These are phyloP conservation scores for Drusus annulatus DNA, from an alignment of 1,140 invertebrate genomes.

Conservation along the genomic window DNA sequence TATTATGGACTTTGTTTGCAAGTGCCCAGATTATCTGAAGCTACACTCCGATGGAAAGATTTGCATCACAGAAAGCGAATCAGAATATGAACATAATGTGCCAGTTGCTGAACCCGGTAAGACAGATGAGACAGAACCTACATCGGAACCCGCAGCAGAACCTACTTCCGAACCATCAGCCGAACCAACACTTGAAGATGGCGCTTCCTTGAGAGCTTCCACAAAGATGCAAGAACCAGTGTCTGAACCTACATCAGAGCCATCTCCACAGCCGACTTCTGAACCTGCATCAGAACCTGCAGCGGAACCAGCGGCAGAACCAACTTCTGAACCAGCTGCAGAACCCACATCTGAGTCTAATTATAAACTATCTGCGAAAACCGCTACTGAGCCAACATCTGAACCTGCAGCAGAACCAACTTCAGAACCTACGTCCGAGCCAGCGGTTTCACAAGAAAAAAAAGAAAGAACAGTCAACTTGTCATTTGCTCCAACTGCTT, in stretches of 20 bases:
- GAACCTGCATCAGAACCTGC: slow-evolving; percentile 61
- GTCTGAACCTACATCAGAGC: slow-evolving; percentile 61
- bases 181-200: slow-evolving; percentile 60
- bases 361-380: slow-evolving; percentile 62
- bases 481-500: too few relatives aligned
- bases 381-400: slow-evolving; percentile 54
- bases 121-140: slow-evolving; percentile 60
- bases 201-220: slow-evolving; percentile 55
- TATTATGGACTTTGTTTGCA: slow-evolving; percentile 77
- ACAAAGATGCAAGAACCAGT: slow-evolving; percentile 59
- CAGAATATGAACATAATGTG: slow-evolving; percentile 48
- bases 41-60: slow-evolving; percentile 62
- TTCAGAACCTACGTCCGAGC: slow-evolving; percentile 54
- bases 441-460: slow-evolving; percentile 8
- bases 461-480: too few relatives aligned
- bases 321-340: slow-evolving; percentile 61
- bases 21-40: slow-evolving; percentile 75
- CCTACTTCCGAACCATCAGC: slow-evolving; percentile 45
- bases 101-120: slow-evolving; percentile 59
- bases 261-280: slow-evolving; percentile 56
- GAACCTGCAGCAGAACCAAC: slow-evolving; percentile 60
- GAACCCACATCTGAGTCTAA: slow-evolving; percentile 61
- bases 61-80: slow-evolving; percentile 34
- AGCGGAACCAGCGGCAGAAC: slow-evolving; percentile 60
- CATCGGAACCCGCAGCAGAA: slow-evolving; percentile 55